Base-by-base conservation (phyloP, 2,797 vertebrate genomes). In the Acanthis flammea region DNA sequence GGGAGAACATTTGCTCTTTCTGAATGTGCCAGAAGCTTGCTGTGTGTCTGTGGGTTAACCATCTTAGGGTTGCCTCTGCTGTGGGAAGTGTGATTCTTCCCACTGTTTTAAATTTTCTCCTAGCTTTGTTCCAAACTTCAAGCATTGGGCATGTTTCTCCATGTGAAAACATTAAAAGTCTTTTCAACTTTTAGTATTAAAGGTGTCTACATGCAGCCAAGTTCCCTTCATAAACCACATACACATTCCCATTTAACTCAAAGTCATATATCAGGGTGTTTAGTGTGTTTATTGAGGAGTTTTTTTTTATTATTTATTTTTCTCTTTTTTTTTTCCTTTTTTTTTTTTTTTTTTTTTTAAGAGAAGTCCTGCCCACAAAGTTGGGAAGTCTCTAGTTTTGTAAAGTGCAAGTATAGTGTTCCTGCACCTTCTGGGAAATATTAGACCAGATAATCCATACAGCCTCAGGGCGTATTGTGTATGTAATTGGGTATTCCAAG, bases 1-100 rank as follows among this genome's bases (percentile, higher is more conserved):
- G n/a, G 51, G 77, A 61, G 58, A 91, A 54, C 71, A 54, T 82
- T 89, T 91, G 55, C 15, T 76, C 50, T 89, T 95, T 87, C 47
- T 87, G 35, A 53, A 51, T 45, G 72, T 89, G 78, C 75, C 61
- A 77, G 77, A 80, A 91, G 55, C 65, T 94, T 94, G 70, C 60
- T 81, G 42, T 75, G 41, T 79, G 76, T 27, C 51, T 62, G 14
- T 44, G 71, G 14, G 73, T 92, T 92, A 90, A 83, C 27, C 53
- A 74, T 67, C 55, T 83, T 54, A 76, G 45, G 15, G 37, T 63
- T 91, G 67, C 67, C 65, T 88, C 48, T 91, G 55, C 67, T 74
- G 28, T 51, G 44, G 79, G 72, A 87, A 65, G 53, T 80, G 72
- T 80, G 54, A 86, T 51, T 94, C 62, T 81, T 88, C n/a, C 39